A percentile compares a stretch with the other conserved stretches of the same genome.
phyloP scores from a whole-genome alignment of 2,888 invertebrate species.

The Keiferia lycopersicella region DNA sequence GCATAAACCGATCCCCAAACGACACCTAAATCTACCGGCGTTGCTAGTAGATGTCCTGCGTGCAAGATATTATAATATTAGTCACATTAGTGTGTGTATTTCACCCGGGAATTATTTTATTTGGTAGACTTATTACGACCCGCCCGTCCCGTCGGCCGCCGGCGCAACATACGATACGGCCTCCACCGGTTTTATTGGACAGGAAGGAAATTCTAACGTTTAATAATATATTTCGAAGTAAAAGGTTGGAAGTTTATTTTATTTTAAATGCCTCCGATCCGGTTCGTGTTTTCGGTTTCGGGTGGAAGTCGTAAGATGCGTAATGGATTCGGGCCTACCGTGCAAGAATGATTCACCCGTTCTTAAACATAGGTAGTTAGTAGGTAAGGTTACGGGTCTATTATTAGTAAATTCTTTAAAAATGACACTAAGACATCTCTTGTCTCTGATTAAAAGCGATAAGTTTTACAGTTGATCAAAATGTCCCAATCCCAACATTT shows the following conservation, averaged over 20 bases:
- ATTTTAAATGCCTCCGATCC: conserved; percentile 42
- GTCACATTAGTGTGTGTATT: conserved; percentile 79
- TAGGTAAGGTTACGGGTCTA: too few relatives aligned
- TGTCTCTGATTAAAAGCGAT: too few relatives aligned
- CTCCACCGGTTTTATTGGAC: conserved; percentile 76
- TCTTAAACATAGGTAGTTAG: too few relatives aligned
- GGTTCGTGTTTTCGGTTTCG: conserved; percentile 9
- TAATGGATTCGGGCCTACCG: conserved; percentile 21
- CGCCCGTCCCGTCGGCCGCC: conserved; percentile 48
- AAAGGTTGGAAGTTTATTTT: conserved; percentile 61
- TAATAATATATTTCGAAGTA: conserved; percentile 72
- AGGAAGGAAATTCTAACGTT: conserved; percentile 79
- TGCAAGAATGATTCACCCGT: background rate
- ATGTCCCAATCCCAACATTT: too few relatives aligned
- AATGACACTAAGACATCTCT: too few relatives aligned
- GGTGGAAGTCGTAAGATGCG: conserved; percentile 12
- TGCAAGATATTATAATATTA: conserved; percentile 78
- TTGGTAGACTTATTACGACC: conserved; percentile 76
- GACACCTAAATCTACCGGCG: conserved; percentile 75
- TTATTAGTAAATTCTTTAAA: too few relatives aligned
- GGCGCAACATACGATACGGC: conserved; percentile 70
- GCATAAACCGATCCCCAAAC: conserved; percentile 47
- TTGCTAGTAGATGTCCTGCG: conserved; percentile 76
- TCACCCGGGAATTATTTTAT: conserved; percentile 78
- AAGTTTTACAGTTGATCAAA: too few relatives aligned